Conservation (phyloP, 2,113 vertebrate species). For the Forbesichthys agassizii region DNA sequence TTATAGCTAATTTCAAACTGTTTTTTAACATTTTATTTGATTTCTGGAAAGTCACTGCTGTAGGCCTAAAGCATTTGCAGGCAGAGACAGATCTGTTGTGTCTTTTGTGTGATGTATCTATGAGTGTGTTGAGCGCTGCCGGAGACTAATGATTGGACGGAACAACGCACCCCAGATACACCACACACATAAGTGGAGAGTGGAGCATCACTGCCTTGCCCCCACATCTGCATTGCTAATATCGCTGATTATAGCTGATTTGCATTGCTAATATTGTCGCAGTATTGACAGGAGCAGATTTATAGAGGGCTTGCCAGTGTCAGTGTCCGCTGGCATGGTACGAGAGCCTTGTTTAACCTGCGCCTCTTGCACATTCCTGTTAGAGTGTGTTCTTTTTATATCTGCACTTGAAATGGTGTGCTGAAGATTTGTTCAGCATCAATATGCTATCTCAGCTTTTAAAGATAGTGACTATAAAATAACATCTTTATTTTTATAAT, state of each 20-base stretch:
- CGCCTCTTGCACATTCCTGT: too few species aligned
- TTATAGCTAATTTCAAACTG: too few species aligned
- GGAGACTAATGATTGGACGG: not conserved
- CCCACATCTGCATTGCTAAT: constrained; percentile 5
- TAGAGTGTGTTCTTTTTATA: too few species aligned
- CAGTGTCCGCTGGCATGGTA: too few species aligned
- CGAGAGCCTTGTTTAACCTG: too few species aligned
- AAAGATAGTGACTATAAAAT: too few species aligned
- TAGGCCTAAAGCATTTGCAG: not conserved
- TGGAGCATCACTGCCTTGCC: not conserved
- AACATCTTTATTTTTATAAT: too few species aligned
- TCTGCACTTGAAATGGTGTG: too few species aligned
- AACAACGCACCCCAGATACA: not conserved
- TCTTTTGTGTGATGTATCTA: not conserved
- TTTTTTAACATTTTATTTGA: too few species aligned
- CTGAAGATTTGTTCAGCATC: too few species aligned
- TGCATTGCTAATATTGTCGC: constrained; percentile 1
- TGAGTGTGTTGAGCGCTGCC: not conserved
- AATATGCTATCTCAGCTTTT: too few species aligned
- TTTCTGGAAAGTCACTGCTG: not conserved
- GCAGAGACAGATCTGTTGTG: not conserved
- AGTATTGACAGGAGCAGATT: constrained; percentile 4
- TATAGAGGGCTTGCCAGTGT: not conserved
- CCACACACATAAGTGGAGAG: not conserved
- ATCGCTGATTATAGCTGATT: not conserved